Evolutionary conservation across 2,113 vertebrate genomes (phyloP), one percentile per base, ranked within the genome.

Genomic region (Sebastes schlegelii): DNA sequence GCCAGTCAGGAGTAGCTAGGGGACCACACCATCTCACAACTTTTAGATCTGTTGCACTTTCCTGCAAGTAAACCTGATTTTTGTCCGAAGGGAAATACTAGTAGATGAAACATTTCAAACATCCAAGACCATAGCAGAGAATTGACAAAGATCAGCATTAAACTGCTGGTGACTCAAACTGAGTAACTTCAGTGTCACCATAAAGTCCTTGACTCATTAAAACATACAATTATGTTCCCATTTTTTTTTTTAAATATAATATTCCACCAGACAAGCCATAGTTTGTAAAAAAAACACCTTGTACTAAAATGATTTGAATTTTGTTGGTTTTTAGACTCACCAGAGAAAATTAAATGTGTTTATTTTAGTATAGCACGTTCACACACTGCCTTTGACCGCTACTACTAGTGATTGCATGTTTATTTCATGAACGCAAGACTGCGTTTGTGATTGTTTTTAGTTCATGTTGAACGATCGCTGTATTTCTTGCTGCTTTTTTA

Each of bases 401-500:
- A 67, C 54, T 10, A 89, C 88, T 91, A 49, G 90, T 91, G 89
- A 85, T 14, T 65, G 64, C 82, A 79, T 72, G 7, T 91, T 55
- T 69, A 17, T 82, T 75, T 78, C 61, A 90, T 91, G 77, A 90
- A 93, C 92, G 93, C 88, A 26, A 46, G 6, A 66, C 42, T 79
- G 94, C 88, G 84, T 95, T 94, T 92, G 91, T 95, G 89, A 87
- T 84, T 66, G 70, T 78, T 91, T 72, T 88, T 92, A 91, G 93
- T 95, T 95, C 94, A 95, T 92, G 92, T 95, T 95, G 94, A 93
- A 95, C 93, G 46, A 77, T 8, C 16, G 6, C 63, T 78, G 66
- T 83, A 52, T 68, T 72, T 73, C 67, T 40, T 88, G 88, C 86
- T 93, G 87, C 83, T 95, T 95, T 94, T 93, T 58, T 12, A 12